Conservation (phyloP, 2,797 vertebrate genomes). For the Synanceia verrucosa region DNA sequence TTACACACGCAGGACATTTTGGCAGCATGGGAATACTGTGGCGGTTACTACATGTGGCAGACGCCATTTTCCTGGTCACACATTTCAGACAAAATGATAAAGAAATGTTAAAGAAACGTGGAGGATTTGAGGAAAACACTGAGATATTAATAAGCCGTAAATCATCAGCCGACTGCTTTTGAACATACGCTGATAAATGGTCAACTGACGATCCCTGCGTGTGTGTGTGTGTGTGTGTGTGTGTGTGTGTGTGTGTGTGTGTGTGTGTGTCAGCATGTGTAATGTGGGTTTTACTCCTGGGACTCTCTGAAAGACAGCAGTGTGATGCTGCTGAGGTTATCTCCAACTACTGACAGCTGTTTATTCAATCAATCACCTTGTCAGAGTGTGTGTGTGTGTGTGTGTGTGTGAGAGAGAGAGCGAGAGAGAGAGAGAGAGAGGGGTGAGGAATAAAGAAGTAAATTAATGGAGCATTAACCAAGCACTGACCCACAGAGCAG, state of each 20-base stretch:
- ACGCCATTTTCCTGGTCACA: background rate
- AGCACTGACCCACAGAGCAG: constrained; percentile 95
- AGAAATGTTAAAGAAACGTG: background rate
- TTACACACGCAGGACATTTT: constrained; percentile 19
- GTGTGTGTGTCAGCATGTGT: constrained; percentile 55
- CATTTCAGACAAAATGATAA: background rate
- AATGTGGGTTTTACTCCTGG: constrained; percentile 63
- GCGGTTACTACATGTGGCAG: background rate
- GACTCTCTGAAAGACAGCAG: constrained; percentile 60
- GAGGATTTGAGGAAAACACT: constrained; percentile 2
- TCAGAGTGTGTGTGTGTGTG: constrained; percentile 79
- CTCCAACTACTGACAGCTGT: constrained; percentile 89
- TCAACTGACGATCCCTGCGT: constrained; percentile 47
- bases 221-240: constrained; percentile 29
- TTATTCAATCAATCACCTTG: constrained; percentile 97
- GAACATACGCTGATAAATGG: constrained; percentile 57
- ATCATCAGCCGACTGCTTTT: constrained; percentile 50
- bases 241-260: constrained; percentile 24
- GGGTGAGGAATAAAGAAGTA: constrained; percentile 91
- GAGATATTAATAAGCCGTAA: constrained; percentile 41
- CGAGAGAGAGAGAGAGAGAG: constrained; percentile 74
- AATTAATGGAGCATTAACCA: constrained; percentile 99
- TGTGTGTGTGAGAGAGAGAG: constrained; percentile 65
- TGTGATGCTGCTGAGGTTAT: constrained; percentile 75
- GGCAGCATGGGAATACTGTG: background rate